phyloP scores from a whole-genome alignment of 1,140 invertebrate species.

The Pseudomyrmex sp. region DNA sequence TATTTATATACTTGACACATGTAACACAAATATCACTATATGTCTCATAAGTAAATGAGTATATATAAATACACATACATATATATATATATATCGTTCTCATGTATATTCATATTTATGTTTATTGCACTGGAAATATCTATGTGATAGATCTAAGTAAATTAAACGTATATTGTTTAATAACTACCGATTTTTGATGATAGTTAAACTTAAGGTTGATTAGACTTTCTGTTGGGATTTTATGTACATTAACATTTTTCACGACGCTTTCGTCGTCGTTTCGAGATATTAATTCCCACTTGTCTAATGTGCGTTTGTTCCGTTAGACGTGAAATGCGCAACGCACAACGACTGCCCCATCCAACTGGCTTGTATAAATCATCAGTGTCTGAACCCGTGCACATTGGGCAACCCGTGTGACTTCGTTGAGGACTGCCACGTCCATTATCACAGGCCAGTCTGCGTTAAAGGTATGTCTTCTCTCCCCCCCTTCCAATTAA shows the following conservation, averaged over 20 bases:
- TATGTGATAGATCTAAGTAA: slow-evolving; percentile 33
- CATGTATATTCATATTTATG: slow-evolving; percentile 55
- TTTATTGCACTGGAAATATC: slow-evolving; percentile 34
- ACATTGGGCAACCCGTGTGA: slow-evolving; percentile 89
- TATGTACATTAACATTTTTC: slow-evolving; percentile 35
- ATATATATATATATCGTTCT: slow-evolving; percentile 28
- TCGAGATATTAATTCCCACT: slow-evolving; percentile 36
- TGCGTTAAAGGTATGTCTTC: slow-evolving; percentile 89
- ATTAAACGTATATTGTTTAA: slow-evolving; percentile 44
- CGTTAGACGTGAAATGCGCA: slow-evolving; percentile 89
- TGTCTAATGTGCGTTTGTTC: slow-evolving; percentile 73
- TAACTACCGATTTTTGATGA: slow-evolving; percentile 15
- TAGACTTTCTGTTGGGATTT: slow-evolving; percentile 48
- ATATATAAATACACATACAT: not conserved
- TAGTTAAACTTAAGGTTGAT: slow-evolving; percentile 20
- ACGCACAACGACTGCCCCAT: slow-evolving; percentile 90
- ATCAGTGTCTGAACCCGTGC: slow-evolving; percentile 92
- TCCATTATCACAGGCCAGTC: slow-evolving; percentile 91
- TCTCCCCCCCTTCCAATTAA: not conserved
- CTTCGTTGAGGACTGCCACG: slow-evolving; percentile 89
- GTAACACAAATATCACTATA: slow-evolving; percentile 68
- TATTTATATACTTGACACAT: slow-evolving; percentile 69
- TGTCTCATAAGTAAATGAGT: slow-evolving; percentile 52
- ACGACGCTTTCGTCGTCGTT: not conserved
- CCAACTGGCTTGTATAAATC: slow-evolving; percentile 91